Evolutionary conservation across 2,113 vertebrate species (phyloP).

Genomic region (Hymenochirus boettgeri): DNA sequence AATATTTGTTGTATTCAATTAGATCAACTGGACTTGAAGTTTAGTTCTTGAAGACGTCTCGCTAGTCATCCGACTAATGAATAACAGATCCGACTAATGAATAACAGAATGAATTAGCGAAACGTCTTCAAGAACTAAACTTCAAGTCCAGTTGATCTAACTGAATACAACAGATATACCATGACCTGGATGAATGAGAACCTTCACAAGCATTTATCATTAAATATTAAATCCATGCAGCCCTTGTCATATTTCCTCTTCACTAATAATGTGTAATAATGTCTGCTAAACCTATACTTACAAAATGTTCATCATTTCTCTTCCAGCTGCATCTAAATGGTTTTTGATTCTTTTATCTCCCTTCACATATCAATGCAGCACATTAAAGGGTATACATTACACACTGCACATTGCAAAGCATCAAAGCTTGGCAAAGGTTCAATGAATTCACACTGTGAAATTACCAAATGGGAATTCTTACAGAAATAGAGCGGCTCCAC

Average conservation of each 20-base stretch:
- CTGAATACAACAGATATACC: too few relatives aligned
- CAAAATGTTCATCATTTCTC: background rate
- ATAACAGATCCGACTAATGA: too few relatives aligned
- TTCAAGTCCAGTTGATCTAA: too few relatives aligned
- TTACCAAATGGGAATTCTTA: constrained; percentile 18
- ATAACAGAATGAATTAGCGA: too few relatives aligned
- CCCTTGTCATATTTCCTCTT: background rate
- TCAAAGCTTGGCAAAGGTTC: constrained; percentile 10
- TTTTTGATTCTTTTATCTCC: background rate
- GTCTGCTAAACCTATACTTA: background rate
- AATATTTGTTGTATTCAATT: too few relatives aligned
- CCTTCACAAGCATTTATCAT: too few relatives aligned
- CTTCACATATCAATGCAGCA: constrained; percentile 6
- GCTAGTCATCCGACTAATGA: too few relatives aligned
- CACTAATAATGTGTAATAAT: background rate
- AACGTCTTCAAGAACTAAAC: too few relatives aligned
- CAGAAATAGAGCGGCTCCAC: background rate
- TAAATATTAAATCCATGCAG: too few relatives aligned
- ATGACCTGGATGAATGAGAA: too few relatives aligned
- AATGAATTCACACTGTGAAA: constrained; percentile 26
- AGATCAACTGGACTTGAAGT: too few relatives aligned
- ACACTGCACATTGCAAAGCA: background rate
- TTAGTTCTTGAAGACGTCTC: too few relatives aligned
- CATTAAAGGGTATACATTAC: constrained; percentile 2
- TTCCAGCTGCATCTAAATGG: background rate